A percentile compares a stretch with the other conserved stretches of the same genome.
phyloP scores from a whole-genome alignment of 2,888 invertebrate genomes.

The Aporophyla nigra region DNA sequence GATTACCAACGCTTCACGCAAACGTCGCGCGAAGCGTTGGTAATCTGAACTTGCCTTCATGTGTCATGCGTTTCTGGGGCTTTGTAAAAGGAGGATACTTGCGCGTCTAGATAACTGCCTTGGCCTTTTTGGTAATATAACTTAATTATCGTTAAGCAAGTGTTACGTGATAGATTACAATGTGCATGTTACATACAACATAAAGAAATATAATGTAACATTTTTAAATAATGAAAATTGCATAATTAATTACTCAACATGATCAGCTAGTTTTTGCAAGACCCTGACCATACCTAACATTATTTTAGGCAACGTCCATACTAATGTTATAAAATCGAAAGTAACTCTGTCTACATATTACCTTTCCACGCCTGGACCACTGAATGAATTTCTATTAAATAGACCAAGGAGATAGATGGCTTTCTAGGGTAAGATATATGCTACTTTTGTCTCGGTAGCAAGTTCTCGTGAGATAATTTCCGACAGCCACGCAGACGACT shows the following conservation, averaged over 20 bases:
- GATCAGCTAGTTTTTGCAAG: conserved; percentile 4
- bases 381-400: too few relatives aligned
- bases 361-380: too few relatives aligned
- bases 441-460: too few relatives aligned
- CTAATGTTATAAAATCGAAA: too few relatives aligned
- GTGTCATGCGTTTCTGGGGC: not conserved
- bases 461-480: too few relatives aligned
- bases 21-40: too few relatives aligned
- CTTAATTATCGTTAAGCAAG: not conserved
- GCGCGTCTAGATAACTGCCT: too few relatives aligned
- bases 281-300: not conserved
- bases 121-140: not conserved
- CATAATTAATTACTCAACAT: conserved; percentile 10
- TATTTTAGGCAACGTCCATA: conserved; percentile 10
- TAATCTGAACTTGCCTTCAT: too few relatives aligned
- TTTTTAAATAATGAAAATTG: conserved; percentile 1
- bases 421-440: too few relatives aligned
- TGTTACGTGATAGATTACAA: conserved; percentile 17
- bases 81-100: not conserved
- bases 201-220: conserved; percentile 24
- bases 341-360: too few relatives aligned
- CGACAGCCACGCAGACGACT: too few relatives aligned
- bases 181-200: not conserved
- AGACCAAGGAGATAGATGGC: too few relatives aligned
- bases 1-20: conserved; percentile 42